Conservation (phyloP, 2,797 vertebrate genomes). For the Acrossocheilus wenchowensis region DNA sequence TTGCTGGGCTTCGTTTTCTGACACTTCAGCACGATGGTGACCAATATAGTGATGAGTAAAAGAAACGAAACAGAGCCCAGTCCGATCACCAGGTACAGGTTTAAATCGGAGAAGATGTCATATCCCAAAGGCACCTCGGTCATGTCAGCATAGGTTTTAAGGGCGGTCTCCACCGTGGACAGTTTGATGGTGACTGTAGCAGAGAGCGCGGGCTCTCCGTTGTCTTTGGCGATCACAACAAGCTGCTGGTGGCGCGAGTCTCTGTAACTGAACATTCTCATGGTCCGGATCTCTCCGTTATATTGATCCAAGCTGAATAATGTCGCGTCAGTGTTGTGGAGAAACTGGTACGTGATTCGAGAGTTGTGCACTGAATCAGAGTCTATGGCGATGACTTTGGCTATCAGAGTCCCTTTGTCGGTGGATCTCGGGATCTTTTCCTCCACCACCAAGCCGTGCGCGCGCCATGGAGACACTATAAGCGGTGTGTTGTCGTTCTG, state of each 20-base stretch:
- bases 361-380: conserved; percentile 65
- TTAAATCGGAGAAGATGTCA: conserved; percentile 63
- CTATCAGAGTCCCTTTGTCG: conserved; percentile 64
- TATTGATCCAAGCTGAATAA: conserved; percentile 66
- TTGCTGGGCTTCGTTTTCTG: conserved; percentile 61
- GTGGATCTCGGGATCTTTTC: conserved; percentile 64
- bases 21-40: conserved; percentile 65
- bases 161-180: conserved; percentile 59
- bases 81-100: conserved; percentile 64
- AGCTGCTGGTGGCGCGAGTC: conserved; percentile 57
- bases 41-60: conserved; percentile 64
- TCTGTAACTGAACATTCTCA: conserved; percentile 65
- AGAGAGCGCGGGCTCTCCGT: conserved; percentile 63
- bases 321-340: conserved; percentile 59
- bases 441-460: conserved; percentile 61
- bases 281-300: conserved; percentile 65
- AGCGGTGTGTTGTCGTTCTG: conserved; percentile 68
- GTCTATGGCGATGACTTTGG: conserved; percentile 68
- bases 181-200: conserved; percentile 65
- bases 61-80: conserved; percentile 64
- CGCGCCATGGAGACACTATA: conserved; percentile 66
- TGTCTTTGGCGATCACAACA: conserved; percentile 65
- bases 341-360: conserved; percentile 63
- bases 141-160: conserved; percentile 46
- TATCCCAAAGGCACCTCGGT: conserved; percentile 58